A percentile compares a stretch with the other conserved stretches of the same genome.
phyloP scores from a whole-genome alignment of 2,113 vertebrate species.

The Aldabrachelys gigantea region DNA sequence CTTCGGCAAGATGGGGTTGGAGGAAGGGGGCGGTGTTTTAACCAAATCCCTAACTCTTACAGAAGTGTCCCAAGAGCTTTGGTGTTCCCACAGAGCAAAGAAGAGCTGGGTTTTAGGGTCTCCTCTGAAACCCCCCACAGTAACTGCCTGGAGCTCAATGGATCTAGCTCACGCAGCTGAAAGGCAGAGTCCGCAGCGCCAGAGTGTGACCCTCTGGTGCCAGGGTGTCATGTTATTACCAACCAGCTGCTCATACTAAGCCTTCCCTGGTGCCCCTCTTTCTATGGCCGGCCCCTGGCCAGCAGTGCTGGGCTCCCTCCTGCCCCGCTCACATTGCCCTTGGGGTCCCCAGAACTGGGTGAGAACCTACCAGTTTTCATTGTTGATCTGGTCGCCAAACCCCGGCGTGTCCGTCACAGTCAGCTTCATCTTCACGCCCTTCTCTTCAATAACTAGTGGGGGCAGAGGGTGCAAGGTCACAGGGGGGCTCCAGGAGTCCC shows the following conservation, averaged over 20 bases:
- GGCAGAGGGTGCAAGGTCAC: not conserved
- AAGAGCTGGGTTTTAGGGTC: not conserved
- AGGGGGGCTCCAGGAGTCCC: accelerated
- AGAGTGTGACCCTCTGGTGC: not conserved
- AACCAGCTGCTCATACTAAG: not conserved
- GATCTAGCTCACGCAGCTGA: not conserved
- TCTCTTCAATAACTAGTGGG: constrained; percentile 87
- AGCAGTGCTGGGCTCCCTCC: not conserved
- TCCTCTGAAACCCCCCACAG: not conserved
- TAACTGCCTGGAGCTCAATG: not conserved
- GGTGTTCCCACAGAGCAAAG: not conserved
- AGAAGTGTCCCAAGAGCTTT: not conserved
- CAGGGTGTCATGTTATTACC: not conserved
- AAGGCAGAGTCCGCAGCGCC: not conserved
- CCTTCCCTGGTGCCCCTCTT: not conserved
- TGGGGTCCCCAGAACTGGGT: not conserved
- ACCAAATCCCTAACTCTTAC: not conserved
- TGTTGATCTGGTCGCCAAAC: constrained; percentile 93
- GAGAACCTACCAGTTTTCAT: constrained; percentile 85
- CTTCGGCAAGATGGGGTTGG: not conserved
- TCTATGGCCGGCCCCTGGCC: not conserved
- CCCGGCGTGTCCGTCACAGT: constrained; percentile 90
- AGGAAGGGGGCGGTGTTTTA: too few relatives aligned
- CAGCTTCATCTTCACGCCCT: constrained; percentile 89
- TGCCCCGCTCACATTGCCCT: too few relatives aligned